Evolutionary conservation across 2,113 vertebrate species (phyloP).

Genomic region (Nothobranchius furzeri): DNA sequence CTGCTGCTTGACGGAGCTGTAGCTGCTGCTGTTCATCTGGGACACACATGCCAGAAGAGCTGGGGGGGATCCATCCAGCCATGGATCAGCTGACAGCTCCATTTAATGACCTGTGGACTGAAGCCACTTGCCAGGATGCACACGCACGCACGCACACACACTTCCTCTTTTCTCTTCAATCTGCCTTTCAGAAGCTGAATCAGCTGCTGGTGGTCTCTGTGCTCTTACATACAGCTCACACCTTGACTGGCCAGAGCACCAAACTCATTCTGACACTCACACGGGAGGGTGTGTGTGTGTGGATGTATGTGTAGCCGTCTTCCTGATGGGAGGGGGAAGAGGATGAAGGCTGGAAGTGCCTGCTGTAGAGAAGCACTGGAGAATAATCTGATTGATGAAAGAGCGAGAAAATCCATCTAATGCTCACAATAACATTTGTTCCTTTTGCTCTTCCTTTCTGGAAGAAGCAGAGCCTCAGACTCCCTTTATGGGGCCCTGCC

Average conservation of each 20-base stretch:
- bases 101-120: slow-evolving; percentile 49
- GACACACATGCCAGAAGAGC: slow-evolving; percentile 53
- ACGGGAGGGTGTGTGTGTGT: slow-evolving; percentile 31
- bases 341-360: slow-evolving; percentile 21
- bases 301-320: slow-evolving; percentile 27
- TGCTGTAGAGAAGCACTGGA: slow-evolving; percentile 24
- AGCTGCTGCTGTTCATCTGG: slow-evolving; percentile 82
- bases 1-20: slow-evolving; percentile 85
- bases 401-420: slow-evolving; percentile 14
- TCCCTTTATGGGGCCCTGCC: no score
- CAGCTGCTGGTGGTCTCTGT: slow-evolving; percentile 51
- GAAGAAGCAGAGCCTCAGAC: neutral
- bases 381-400: slow-evolving; percentile 53
- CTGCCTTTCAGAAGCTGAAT: slow-evolving; percentile 53
- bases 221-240: slow-evolving; percentile 19
- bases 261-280: slow-evolving; percentile 28
- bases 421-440: slow-evolving; percentile 1
- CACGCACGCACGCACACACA: slow-evolving; percentile 14
- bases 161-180: slow-evolving; percentile 21
- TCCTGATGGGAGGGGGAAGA: slow-evolving; percentile 30
- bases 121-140: slow-evolving; percentile 25
- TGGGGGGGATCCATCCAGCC: slow-evolving; percentile 70
- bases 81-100: slow-evolving; percentile 65
- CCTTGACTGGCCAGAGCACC: slow-evolving; percentile 36
- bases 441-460: slow-evolving; percentile 27